Conservation (phyloP, 1,140 invertebrate genomes). For the Drosophila virilis region DNA sequence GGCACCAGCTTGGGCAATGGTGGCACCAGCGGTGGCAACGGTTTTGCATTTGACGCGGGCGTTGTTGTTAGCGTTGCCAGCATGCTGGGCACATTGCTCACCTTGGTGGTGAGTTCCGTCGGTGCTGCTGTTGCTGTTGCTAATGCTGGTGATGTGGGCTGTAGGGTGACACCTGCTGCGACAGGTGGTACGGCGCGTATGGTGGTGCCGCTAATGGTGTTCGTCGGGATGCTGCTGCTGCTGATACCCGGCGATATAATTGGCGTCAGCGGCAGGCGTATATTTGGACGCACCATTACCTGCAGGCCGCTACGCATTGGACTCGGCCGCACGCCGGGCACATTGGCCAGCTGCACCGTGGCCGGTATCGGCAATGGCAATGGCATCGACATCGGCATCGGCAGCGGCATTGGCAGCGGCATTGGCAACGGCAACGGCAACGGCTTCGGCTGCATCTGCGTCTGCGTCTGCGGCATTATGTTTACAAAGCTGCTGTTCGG, state of each 20-base stretch:
- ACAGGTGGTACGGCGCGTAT: not conserved
- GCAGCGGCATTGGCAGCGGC: not conserved
- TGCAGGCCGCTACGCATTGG: not conserved
- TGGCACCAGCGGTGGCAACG: not conserved
- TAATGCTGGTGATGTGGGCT: not conserved
- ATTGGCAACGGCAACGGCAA: not conserved
- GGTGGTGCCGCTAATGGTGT: not conserved
- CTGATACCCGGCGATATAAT: not conserved
- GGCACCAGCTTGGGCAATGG: not conserved
- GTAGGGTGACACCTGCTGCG: not conserved
- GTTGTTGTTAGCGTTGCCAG: not conserved
- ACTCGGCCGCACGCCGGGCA: not conserved
- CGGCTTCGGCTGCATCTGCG: not conserved
- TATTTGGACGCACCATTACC: not conserved
- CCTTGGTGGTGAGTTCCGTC: not conserved
- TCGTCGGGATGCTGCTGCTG: not conserved
- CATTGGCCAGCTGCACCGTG: constrained; percentile 1
- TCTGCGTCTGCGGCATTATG: not conserved
- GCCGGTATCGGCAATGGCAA: not conserved
- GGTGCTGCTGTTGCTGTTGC: not conserved
- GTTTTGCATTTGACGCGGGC: not conserved
- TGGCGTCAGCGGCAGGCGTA: not conserved
- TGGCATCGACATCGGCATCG: not conserved
- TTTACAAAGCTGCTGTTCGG: not conserved
- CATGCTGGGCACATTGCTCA: not conserved